These are phyloP conservation scores for Druon quercuslanigerum DNA, from an alignment of 1,140 invertebrate species.

Conservation along the genomic window DNA sequence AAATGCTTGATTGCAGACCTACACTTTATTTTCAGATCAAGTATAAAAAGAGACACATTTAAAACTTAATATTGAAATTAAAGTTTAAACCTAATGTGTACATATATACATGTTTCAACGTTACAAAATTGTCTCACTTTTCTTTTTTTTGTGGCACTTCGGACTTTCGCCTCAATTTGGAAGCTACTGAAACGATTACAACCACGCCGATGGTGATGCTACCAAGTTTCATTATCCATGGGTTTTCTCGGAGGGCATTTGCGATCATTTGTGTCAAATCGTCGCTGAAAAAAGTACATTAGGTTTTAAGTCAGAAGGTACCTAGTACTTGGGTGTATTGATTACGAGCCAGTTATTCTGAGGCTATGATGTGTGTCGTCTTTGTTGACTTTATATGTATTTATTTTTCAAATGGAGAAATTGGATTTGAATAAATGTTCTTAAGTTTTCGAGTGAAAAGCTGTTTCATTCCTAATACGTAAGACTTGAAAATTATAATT, in stretches of 20 bases:
- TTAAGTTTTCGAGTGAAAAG: background rate
- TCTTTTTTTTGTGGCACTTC: slow-evolving; percentile 76
- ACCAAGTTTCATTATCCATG: slow-evolving; percentile 82
- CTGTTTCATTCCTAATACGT: background rate
- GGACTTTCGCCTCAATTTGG: slow-evolving; percentile 74
- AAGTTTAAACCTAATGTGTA: slow-evolving; percentile 36
- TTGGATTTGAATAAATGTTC: slow-evolving; percentile 31
- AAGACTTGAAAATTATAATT: background rate
- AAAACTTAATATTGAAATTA: slow-evolving; percentile 27
- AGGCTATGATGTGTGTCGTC: background rate
- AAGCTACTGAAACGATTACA: slow-evolving; percentile 76
- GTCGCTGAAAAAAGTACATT: slow-evolving; percentile 78
- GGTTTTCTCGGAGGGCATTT: slow-evolving; percentile 80
- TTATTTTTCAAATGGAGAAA: slow-evolving; percentile 6
- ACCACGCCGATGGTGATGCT: slow-evolving; percentile 78
- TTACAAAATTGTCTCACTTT: slow-evolving; percentile 68
- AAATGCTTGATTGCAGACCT: background rate
- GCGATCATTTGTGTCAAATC: slow-evolving; percentile 81
- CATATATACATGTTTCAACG: slow-evolving; percentile 5
- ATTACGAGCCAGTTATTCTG: background rate
- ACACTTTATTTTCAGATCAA: slow-evolving; percentile 19
- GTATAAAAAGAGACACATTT: slow-evolving; percentile 19
- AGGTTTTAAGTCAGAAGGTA: background rate
- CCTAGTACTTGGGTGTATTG: background rate
- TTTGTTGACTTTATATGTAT: slow-evolving; percentile 11